Base-by-base conservation (phyloP, 1,140 invertebrate genomes). In the Ptiloglossa arizonensis region DNA sequence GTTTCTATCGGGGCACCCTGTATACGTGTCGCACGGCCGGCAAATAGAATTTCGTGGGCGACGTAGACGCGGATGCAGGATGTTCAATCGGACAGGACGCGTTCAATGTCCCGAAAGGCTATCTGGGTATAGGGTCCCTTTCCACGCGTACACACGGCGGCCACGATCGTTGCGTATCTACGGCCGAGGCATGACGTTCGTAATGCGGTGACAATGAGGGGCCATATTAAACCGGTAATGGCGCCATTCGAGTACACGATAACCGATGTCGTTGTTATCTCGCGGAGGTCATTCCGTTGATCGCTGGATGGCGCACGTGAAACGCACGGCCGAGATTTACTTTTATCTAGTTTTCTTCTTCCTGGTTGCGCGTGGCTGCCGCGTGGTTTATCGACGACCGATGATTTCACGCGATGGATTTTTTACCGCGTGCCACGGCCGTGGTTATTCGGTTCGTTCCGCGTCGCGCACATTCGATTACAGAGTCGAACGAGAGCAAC, bases 71-170 rank as follows among this genome's bases (percentile, higher is more conserved):
- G 27, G 57, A 64, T 72, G 63, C 83, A 87, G 88, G 85, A 89
- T 88, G 88, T 89, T 88, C 86, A 88, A 87, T 88, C 80, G 82
- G 87, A 90, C 87, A 87, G 87, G 88, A 90, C 87, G 82, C 85
- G 88, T 79, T 87, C 83, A 89, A 90, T 90, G 88, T 90, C 86
- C 89, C 88, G 88, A 89, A 90, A 89, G 87, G 81, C 89, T 89
- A 90, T 91, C 87, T 87, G 87, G 88, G 82, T 86, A 89, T 82
- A 82, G 75, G 79, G 74, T 72, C 68, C 54, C 60, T 57, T 75
- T 60, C 79, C 64, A 38, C 57, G 38, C 79, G 52, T 46, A 54
- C 63, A 24, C 15, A 22, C 59, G 19, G 19, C 59, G 19, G 19
- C 8, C n/a, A 52, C 5, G 32, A 32, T 1, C 32, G 19, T 2